Conservation (phyloP, 2,113 vertebrate species). For the Calonectris borealis region DNA sequence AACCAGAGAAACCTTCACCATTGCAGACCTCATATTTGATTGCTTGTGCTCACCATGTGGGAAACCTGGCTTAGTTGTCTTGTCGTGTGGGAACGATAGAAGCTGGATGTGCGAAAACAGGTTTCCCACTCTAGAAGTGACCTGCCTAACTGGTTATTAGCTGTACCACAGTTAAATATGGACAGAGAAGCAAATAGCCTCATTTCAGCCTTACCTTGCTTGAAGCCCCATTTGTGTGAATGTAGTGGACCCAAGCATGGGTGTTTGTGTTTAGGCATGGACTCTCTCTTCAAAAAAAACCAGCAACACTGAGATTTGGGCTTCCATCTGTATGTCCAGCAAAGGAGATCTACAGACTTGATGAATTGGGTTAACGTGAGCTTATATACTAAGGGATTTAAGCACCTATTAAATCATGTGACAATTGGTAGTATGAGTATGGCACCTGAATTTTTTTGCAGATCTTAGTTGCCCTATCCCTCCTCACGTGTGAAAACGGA, state of each 20-base stretch:
- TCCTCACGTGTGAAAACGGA: neutral
- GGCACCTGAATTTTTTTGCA: neutral
- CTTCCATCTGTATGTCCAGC: accelerated
- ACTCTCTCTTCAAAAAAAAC: neutral
- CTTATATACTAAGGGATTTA: neutral
- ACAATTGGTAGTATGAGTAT: neutral
- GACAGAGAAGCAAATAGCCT: neutral
- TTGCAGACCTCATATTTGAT: neutral
- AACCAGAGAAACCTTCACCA: neutral
- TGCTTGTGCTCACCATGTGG: neutral
- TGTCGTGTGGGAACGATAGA: neutral
- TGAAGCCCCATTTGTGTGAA: neutral
- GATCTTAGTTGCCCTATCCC: neutral
- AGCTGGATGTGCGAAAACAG: neutral
- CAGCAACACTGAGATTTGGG: neutral
- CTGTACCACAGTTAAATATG: neutral
- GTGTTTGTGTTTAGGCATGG: neutral
- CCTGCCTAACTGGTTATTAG: constrained; percentile 4
- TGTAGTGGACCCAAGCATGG: neutral
- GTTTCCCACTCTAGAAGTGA: neutral
- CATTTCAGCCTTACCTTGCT: neutral
- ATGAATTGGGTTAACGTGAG: neutral
- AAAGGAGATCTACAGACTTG: neutral
- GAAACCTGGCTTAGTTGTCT: neutral
- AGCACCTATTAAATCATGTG: neutral